Conservation (phyloP, 2,113 vertebrate genomes). For the Phalacrocorax carbo region DNA sequence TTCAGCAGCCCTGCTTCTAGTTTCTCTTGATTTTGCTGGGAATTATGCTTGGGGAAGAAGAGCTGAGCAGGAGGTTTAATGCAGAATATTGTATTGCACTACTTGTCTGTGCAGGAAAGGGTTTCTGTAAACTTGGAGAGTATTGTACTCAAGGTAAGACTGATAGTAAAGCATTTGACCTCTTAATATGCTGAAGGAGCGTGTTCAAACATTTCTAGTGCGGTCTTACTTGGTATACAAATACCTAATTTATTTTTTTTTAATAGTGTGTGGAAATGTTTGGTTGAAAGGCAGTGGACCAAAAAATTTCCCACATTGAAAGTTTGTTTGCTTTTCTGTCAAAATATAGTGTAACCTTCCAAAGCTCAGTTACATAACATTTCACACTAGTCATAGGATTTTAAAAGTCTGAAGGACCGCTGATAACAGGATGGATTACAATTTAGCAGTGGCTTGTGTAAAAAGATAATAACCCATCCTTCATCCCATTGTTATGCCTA, state of each 20-base stretch:
- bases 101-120: background rate
- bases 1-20: background rate
- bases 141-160: background rate
- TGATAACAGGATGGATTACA: background rate
- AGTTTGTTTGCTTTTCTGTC: background rate
- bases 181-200: background rate
- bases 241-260: background rate
- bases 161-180: background rate
- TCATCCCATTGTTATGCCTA: background rate
- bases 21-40: background rate
- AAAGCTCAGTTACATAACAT: background rate
- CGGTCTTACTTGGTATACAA: background rate
- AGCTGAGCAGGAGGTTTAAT: background rate
- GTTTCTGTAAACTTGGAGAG: background rate
- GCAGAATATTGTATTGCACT: background rate
- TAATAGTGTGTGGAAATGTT: background rate
- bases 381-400: background rate
- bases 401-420: background rate
- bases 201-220: background rate
- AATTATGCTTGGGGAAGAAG: background rate
- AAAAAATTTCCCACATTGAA: background rate
- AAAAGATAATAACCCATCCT: background rate
- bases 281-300: background rate
- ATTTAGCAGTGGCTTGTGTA: background rate
- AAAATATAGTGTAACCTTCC: background rate